A percentile compares a stretch with the other conserved stretches of the same genome.
Evolutionary conservation across 2,888 invertebrate species (phyloP).

Genomic region (Meloe dianella): DNA sequence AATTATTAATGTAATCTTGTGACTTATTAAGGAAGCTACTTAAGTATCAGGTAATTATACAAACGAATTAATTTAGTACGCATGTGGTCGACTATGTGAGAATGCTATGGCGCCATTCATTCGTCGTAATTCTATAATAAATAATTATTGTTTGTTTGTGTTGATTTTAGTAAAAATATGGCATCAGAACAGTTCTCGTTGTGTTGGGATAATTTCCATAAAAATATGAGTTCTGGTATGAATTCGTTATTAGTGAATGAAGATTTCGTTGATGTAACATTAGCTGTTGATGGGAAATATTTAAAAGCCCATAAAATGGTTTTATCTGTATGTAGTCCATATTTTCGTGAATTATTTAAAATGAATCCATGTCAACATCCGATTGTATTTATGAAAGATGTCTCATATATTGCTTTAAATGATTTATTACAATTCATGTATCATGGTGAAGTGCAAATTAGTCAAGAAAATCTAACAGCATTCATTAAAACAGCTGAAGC

Average conservation of each 20-base stretch:
- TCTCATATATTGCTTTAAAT: conserved; percentile 63
- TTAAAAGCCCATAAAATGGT: conserved; percentile 75
- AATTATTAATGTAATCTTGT: no score
- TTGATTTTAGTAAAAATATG: no score
- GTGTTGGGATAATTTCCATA: conserved; percentile 77
- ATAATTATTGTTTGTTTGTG: no score
- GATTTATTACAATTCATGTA: conserved; percentile 67
- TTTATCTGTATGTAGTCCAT: conserved; percentile 73
- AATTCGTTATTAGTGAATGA: conserved; percentile 60
- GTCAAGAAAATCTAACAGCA: conserved; percentile 56
- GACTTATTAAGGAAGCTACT: no score
- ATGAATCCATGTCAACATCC: conserved; percentile 72
- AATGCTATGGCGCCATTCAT: no score
- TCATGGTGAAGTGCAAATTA: conserved; percentile 64
- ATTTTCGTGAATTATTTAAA: conserved; percentile 73
- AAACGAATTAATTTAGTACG: no score
- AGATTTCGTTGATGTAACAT: conserved; percentile 59
- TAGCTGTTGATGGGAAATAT: conserved; percentile 64
- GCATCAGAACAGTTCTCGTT: conserved; percentile 73
- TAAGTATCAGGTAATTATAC: no score
- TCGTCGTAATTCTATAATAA: no score
- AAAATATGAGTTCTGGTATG: conserved; percentile 71
- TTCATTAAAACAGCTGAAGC: conserved; percentile 60
- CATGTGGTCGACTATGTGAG: no score
- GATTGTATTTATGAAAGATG: conserved; percentile 67